Evolutionary conservation across 2,797 vertebrate species (phyloP), one percentile per base, ranked within the genome.

Genomic region (Furcifer pardalis): DNA sequence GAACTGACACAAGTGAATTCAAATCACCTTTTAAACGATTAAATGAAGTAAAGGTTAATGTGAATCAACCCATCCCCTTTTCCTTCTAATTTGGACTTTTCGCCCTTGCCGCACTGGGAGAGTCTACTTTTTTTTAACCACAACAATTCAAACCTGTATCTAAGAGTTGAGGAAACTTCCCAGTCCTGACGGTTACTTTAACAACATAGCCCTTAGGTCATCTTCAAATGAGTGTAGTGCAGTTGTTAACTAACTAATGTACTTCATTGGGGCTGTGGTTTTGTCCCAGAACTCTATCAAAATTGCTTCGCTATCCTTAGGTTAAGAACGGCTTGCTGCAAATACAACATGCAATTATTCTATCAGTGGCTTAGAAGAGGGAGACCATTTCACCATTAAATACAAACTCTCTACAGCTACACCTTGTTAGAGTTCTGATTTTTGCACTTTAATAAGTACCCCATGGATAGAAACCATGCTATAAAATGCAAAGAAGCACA

Each of bases 301-400:
- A 21, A 37, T 37, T 75, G 21, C 72, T 49, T 40, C 37, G 60
- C 46, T 35, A 27, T 44, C 78, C 62, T 63, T 72, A 56, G 30
- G 62, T 59, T 21, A 25, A 59, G 68, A 85, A n/a, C 56, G 72
- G 49, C 8, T n/a, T 37, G 30, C 37, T 44, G 80, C 30, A 17
- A 35, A 85, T 12, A 9, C 44, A 75, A 68, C 37, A 21, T 85
- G 72, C n/a, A 80, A 81, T 85, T 81, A 76, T 85, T 46, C 84
- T 75, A 74, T 80, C 77, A 80, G 37, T 37, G 71, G 56, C 71
- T 9, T 66, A 74, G 60, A 80, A 65, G 17, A 32, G 46, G 46
- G 21, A 75, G 60, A 46, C 62, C 49, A 35, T 75, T 85, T 66
- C 46, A 49, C 35, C 62, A 60, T 68, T 75, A 81, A 85, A 85